phyloP scores from a whole-genome alignment of 2,888 invertebrate genomes.

The Perizoma affinitatum region DNA sequence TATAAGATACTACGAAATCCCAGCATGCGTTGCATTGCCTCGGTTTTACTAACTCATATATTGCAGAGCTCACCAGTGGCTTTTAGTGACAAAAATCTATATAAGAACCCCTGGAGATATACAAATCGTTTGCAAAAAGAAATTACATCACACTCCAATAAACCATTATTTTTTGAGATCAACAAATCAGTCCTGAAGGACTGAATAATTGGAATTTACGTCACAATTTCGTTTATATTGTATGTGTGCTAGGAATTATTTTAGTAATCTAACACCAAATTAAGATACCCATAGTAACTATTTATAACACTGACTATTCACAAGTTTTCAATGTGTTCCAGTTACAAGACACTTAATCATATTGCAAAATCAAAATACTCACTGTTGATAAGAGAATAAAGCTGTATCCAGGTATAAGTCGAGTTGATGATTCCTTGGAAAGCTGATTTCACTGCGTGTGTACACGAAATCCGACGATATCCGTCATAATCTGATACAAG shows the following conservation, averaged over 20 bases:
- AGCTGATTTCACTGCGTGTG: slow-evolving; percentile 65
- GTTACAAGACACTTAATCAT: slow-evolving; percentile 5
- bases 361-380: slow-evolving; percentile 51
- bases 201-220: too few species aligned
- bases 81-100: too few species aligned
- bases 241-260: background rate
- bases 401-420: slow-evolving; percentile 32
- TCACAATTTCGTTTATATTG: too few species aligned
- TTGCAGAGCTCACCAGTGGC: too few species aligned
- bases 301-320: background rate
- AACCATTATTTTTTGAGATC: too few species aligned
- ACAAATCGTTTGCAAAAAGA: too few species aligned
- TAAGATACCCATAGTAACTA: background rate
- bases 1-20: too few species aligned
- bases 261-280: background rate
- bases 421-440: slow-evolving; percentile 56
- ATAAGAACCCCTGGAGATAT: too few species aligned
- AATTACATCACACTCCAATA: too few species aligned
- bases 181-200: too few species aligned
- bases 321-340: background rate
- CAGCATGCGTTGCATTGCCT: too few species aligned
- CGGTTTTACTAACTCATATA: too few species aligned
- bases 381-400: slow-evolving; percentile 49
- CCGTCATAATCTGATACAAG: slow-evolving; percentile 81
- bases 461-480: slow-evolving; percentile 76